Percentiles rank a stretch among this genome's conserved stretches.
Evolutionary conservation across 23 tunicate genomes (phyloP).

Genomic region (Pegea sp.): DNA sequence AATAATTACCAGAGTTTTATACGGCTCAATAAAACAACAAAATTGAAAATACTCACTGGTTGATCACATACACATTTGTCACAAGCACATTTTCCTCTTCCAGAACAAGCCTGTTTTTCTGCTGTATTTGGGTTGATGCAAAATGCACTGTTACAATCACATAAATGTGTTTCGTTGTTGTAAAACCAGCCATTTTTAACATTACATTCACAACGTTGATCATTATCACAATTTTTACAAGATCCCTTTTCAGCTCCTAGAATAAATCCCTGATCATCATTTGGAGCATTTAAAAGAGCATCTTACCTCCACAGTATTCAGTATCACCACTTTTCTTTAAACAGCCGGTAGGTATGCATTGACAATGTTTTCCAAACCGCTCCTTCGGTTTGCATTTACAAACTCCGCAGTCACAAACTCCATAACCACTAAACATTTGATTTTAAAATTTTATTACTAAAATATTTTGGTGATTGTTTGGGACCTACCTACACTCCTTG

Average conservation of each 20-base stretch:
- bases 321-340: background rate
- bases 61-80: slow-evolving; percentile 18
- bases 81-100: slow-evolving; percentile 36
- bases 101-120: slow-evolving; percentile 12
- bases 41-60: background rate
- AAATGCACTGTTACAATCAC: slow-evolving; percentile 16
- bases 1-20: too few species aligned
- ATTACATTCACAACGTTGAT: slow-evolving; percentile 15
- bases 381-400: background rate
- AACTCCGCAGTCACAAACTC: background rate
- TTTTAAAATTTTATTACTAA: too few species aligned
- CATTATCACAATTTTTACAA: slow-evolving; percentile 28
- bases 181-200: slow-evolving; percentile 6
- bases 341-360: background rate
- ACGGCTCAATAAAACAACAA: too few species aligned
- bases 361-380: background rate
- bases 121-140: slow-evolving; percentile 1
- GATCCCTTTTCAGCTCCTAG: slow-evolving; percentile 28
- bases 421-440: background rate
- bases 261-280: background rate
- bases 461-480: background rate
- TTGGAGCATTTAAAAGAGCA: background rate
- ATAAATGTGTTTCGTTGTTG: slow-evolving; percentile 1
- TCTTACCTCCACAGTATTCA: background rate
- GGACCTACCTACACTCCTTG: background rate